phyloP scores from a whole-genome alignment of 1,140 invertebrate genomes.

The Pogonomyrmex californicus region DNA sequence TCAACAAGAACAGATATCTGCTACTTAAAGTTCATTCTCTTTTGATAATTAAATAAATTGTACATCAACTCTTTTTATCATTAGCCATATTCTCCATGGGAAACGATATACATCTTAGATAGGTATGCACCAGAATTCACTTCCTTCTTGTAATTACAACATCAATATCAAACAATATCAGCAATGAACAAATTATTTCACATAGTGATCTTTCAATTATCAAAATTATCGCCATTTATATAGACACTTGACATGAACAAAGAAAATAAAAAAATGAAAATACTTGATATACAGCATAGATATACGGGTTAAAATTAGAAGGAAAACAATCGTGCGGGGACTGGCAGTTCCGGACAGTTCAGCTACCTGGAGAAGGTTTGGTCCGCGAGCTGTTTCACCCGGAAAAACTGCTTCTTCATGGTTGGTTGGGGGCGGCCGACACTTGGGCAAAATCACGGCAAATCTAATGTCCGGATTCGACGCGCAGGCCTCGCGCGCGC shows the following conservation, averaged over 20 bases:
- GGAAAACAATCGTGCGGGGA: neutral
- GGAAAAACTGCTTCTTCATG: constrained; percentile 96
- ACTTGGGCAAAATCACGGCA: constrained; percentile 43
- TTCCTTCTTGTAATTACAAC: too few species aligned
- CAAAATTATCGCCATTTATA: too few species aligned
- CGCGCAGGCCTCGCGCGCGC: neutral
- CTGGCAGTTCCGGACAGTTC: neutral
- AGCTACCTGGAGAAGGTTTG: constrained; percentile 95
- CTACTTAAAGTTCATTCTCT: neutral
- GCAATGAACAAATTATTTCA: too few species aligned
- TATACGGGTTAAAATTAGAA: neutral
- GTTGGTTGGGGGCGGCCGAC: constrained; percentile 63
- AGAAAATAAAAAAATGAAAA: neutral
- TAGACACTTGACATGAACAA: neutral
- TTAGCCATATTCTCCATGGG: neutral
- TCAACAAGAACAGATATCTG: neutral
- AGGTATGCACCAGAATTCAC: too few species aligned
- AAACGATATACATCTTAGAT: too few species aligned
- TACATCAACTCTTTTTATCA: neutral
- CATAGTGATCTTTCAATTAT: too few species aligned
- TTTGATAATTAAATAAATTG: neutral
- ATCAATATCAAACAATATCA: too few species aligned
- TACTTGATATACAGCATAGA: neutral
- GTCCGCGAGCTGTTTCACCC: constrained; percentile 95
- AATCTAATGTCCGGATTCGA: neutral